Evolutionary conservation across 23 tunicate species (phyloP).

Genomic region (Halocynthia aurantium): DNA sequence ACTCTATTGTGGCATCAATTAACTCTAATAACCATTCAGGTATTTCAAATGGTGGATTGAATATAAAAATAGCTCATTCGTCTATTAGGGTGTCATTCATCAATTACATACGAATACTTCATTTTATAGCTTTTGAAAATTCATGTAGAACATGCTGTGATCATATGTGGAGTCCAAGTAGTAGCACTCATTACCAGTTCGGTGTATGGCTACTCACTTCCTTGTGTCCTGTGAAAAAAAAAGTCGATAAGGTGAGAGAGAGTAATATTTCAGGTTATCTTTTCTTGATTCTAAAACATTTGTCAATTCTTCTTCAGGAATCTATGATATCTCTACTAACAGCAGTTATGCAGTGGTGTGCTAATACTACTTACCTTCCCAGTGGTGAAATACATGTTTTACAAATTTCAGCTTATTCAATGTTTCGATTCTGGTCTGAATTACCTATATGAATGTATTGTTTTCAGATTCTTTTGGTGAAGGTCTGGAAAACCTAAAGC

Average conservation of each 20-base stretch:
- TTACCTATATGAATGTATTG: neutral
- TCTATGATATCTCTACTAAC: slow-evolving; percentile 1
- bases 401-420: neutral
- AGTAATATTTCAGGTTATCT: neutral
- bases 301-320: neutral
- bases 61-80: neutral
- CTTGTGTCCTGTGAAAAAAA: slow-evolving; percentile 31
- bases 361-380: slow-evolving; percentile 17
- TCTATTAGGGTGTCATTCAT: neutral
- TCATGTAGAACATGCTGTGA: slow-evolving; percentile 18
- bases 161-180: slow-evolving; percentile 11
- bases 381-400: slow-evolving; percentile 4
- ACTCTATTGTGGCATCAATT: neutral
- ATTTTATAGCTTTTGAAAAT: neutral
- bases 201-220: slow-evolving; percentile 63
- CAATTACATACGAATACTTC: neutral
- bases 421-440: neutral
- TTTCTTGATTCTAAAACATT: neutral
- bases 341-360: slow-evolving; percentile 17
- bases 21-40: neutral
- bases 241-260: slow-evolving; percentile 7
- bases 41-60: no score
- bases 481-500: slow-evolving; percentile 55
- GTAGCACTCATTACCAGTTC: slow-evolving; percentile 43
- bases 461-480: slow-evolving; percentile 61